Base-by-base conservation (phyloP, 2,888 invertebrate genomes). In the Loripinus fragilis region DNA sequence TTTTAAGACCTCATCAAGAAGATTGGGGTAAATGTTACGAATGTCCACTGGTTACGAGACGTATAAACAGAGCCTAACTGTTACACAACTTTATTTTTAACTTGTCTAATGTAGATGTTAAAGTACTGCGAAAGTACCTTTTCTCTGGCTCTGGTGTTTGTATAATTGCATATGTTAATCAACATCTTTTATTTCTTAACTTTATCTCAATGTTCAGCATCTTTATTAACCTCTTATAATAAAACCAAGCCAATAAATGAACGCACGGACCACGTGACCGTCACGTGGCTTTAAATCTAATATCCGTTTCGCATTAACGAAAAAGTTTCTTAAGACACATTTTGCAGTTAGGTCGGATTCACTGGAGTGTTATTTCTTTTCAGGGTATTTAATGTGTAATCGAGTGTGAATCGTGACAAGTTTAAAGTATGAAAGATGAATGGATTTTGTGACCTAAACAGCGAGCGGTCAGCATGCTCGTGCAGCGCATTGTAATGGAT, bases 281-380 rank as follows among this genome's bases (percentile, higher is more conserved):
- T 48, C 83, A 78, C 83, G 83, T 80, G 83, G 55, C 45, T 30
- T 52, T 83, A 80, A 60, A 83, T 83, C 80, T 76, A 78, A 83
- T 80, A 78, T 83, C 80, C 83, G 80, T 71, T 76, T 73, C 66
- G 73, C 68, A 65, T 76, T 71, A 71, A 68, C 69, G 65, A 67
- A 38, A 55, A 42, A 50, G 81, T 73, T 70, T 72, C 67, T 72
- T 52, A 73, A 80, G 79, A 79, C 76, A 38, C 71, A 67, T 71
- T 71, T 67, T 60, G 60, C 60, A 30, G 60, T 60, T 60, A 33
- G 33, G 33, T 60, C 33, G 60, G 60, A 60, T 60, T 60, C 33
- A 33, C 20, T 60, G 33, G 65, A 84, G 83, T 81, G 81, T 81
- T 84, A 81, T 84, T 64, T 81, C 83, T 81, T 83, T 84, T 81